phyloP scores from a whole-genome alignment of 2,797 vertebrate genomes.

The Anomalospiza imberbis region DNA sequence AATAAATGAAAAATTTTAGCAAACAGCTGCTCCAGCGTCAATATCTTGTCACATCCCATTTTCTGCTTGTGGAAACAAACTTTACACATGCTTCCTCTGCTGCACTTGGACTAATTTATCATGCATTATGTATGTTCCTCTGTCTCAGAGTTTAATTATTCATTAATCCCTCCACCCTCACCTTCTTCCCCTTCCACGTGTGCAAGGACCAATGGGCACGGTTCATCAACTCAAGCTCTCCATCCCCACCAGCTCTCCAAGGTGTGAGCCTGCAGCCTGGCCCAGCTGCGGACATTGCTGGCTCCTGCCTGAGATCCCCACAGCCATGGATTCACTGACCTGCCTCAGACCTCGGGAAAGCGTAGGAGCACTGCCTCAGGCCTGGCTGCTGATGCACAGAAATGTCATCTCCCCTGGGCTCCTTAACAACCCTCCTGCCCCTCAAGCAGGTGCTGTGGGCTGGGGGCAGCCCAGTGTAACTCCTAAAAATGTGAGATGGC shows the following conservation, averaged over 20 bases:
- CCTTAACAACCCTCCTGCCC: not conserved
- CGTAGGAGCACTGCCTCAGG: fast-evolving
- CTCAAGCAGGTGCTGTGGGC: not conserved
- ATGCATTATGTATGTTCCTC: conserved; percentile 32
- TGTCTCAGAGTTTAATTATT: not conserved
- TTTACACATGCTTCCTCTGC: not conserved
- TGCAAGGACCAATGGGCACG: not conserved
- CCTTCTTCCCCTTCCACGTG: not conserved
- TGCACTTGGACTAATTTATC: not conserved
- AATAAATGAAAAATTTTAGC: not conserved
- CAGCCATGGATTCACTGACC: fast-evolving
- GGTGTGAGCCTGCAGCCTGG: not conserved
- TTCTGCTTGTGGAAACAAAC: conserved; percentile 15
- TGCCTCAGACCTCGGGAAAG: not conserved
- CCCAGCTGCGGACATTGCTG: not conserved
- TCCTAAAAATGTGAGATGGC: fast-evolving
- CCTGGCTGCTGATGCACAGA: not conserved
- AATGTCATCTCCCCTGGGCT: not conserved
- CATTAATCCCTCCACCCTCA: not conserved
- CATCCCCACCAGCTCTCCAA: not conserved
- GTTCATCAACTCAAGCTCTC: not conserved
- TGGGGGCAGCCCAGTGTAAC: fast-evolving
- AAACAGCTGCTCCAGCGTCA: conserved; percentile 4
- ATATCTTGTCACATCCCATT: conserved; percentile 16
- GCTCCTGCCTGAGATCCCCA: not conserved